Conservation (phyloP, 2,888 invertebrate species). For the Synergus gifuensis region DNA sequence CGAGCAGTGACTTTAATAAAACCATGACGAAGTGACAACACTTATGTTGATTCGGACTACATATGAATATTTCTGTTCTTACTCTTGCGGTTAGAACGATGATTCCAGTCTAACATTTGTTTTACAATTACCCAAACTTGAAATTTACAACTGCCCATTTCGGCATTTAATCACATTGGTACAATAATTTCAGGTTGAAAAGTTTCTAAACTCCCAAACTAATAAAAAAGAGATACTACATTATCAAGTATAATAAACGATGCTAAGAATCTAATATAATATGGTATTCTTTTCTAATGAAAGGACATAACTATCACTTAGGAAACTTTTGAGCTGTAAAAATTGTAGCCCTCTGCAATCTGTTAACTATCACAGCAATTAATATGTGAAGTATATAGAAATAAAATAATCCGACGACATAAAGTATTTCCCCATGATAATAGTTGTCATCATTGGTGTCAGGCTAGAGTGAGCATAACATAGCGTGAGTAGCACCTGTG, state of each 20-base stretch:
- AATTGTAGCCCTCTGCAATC: not conserved
- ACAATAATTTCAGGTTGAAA: too few species aligned
- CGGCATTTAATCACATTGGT: too few species aligned
- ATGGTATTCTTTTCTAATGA: not conserved
- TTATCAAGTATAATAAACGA: too few species aligned
- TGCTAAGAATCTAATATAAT: not conserved
- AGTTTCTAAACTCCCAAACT: too few species aligned
- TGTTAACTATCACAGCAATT: not conserved
- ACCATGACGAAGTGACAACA: conserved; percentile 25
- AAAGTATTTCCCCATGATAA: not conserved
- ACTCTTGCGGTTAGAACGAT: not conserved
- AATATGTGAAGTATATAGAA: not conserved
- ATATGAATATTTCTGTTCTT: not conserved
- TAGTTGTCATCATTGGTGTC: not conserved
- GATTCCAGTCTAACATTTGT: conserved; percentile 10
- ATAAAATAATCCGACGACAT: not conserved
- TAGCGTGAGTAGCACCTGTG: not conserved
- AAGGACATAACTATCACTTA: not conserved
- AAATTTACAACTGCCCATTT: too few species aligned
- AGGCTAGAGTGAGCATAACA: not conserved
- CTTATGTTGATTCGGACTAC: conserved; percentile 15
- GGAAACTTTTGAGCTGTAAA: not conserved
- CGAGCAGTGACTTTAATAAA: not conserved
- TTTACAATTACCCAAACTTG: not conserved
- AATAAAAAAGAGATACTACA: too few species aligned